phyloP scores from a whole-genome alignment of 2,888 invertebrate genomes.

The Lasioglossum morio region DNA sequence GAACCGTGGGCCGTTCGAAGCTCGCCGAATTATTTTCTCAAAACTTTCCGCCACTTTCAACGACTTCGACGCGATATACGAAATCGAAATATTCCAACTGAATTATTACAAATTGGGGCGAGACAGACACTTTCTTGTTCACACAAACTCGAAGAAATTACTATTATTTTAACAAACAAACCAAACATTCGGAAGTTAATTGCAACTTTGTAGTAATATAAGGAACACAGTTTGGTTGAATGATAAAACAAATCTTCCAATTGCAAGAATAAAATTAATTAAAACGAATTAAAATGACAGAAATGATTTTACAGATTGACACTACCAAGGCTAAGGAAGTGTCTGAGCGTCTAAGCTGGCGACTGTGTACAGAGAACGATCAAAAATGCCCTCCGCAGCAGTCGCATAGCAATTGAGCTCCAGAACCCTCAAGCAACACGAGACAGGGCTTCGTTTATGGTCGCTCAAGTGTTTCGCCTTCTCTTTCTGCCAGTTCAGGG shows the following conservation, averaged over 20 bases:
- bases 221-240: background rate
- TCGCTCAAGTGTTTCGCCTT: background rate
- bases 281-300: too few relatives aligned
- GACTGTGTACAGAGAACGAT: background rate
- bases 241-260: background rate
- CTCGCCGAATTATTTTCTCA: slow-evolving; percentile 14
- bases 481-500: background rate
- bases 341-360: background rate
- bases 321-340: background rate
- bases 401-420: background rate
- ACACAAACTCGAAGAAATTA: too few relatives aligned
- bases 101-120: background rate
- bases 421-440: background rate
- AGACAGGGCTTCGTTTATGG: background rate
- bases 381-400: background rate
- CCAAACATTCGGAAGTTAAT: too few relatives aligned
- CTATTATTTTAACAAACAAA: too few relatives aligned
- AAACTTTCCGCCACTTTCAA: background rate
- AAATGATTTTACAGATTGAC: background rate
- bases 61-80: background rate
- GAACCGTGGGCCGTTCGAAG: slow-evolving; percentile 19
- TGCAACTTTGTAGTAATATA: too few relatives aligned
- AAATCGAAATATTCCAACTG: background rate
- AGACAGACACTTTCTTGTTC: too few relatives aligned
- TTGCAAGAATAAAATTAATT: background rate